Base-by-base conservation (phyloP, 2,113 vertebrate genomes). In the Forbesichthys agassizii region DNA sequence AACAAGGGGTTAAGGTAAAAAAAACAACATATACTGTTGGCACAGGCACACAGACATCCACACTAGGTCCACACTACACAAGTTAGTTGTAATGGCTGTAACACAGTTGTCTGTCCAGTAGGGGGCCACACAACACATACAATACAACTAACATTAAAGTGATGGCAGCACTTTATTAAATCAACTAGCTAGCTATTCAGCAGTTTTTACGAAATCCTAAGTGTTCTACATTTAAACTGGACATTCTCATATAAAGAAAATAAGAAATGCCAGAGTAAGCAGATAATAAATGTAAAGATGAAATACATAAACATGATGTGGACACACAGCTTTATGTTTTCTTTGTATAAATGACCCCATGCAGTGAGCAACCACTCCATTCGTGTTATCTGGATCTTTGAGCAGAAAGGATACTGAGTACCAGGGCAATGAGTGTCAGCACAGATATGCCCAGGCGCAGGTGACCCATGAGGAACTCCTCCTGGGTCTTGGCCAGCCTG, bases 391-490 rank as follows among this genome's bases (percentile, higher is more conserved):
- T 27, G 27, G 2, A 27, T 27, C 27, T 27, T 42, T 42, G 36
- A 42, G 48, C 5, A 9, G 14, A 54, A 88, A 95, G 93, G 95
- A 96, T 96, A 96, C 94, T 95, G 84, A 96, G 93, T 68, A 96
- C 75, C 0, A 96, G 90, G 16, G 92, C 89, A 62, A 95, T 2
- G 61, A 96, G 92, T 1, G 93, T 93, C 80, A 95, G 71, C n/a
- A 89, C 61, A 0, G 92, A 89, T 80, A 96, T 93, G 69, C 88
- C 68, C 66, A 92, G 86, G 0, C 94, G 91, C 0, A 95, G 11
- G 86, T 96, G 95, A 13, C 93, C 94, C 0, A 93, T 71, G 73
- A 86, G 85, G 84, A 93, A 95, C 71, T 95, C 93, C 3, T 89
- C 86, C 33, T 90, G 88, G 49, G 94, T 94, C 79, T 93, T 94